Conservation (phyloP, 2,888 invertebrate genomes). For the Buathra laborator region DNA sequence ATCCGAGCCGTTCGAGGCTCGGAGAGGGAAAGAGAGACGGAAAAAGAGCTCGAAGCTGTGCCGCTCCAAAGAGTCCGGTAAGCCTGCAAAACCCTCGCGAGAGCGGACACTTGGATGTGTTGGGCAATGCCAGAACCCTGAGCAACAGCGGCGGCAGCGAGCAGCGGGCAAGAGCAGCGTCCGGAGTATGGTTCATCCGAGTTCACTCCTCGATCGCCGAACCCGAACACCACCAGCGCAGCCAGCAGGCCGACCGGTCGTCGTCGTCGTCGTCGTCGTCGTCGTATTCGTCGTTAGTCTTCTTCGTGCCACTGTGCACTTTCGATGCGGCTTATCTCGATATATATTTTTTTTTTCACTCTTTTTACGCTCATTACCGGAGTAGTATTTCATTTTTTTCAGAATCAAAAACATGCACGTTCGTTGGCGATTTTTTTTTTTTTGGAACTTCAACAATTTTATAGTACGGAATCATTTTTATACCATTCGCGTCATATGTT, state of each 20-base stretch:
- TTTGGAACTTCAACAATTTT: background rate
- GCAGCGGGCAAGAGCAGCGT: slow-evolving; percentile 44
- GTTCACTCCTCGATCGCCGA: slow-evolving; percentile 83
- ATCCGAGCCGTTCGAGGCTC: slow-evolving; percentile 41
- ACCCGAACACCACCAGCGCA: slow-evolving; percentile 76
- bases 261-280: slow-evolving; percentile 49
- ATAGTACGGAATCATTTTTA: no score
- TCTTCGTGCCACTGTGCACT: slow-evolving; percentile 61
- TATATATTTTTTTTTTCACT: slow-evolving; percentile 4
- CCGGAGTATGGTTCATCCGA: slow-evolving; percentile 81
- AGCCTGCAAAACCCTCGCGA: slow-evolving; percentile 38
- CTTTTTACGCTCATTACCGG: background rate
- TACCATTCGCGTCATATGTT: no score
- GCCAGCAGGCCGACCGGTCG: slow-evolving; percentile 69
- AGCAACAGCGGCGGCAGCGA: slow-evolving; percentile 32
- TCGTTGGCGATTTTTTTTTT: background rate
- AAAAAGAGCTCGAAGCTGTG: background rate
- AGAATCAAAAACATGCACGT: background rate
- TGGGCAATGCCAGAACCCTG: slow-evolving; percentile 38
- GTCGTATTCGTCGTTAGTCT: slow-evolving; percentile 52
- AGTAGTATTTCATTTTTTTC: background rate
- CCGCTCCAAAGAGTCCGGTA: slow-evolving; percentile 36
- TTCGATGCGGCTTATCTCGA: slow-evolving; percentile 25
- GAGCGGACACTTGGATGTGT: slow-evolving; percentile 46
- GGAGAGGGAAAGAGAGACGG: slow-evolving; percentile 18